phyloP scores from a whole-genome alignment of 1,140 invertebrate genomes.

The Hydropsyche tenuis region DNA sequence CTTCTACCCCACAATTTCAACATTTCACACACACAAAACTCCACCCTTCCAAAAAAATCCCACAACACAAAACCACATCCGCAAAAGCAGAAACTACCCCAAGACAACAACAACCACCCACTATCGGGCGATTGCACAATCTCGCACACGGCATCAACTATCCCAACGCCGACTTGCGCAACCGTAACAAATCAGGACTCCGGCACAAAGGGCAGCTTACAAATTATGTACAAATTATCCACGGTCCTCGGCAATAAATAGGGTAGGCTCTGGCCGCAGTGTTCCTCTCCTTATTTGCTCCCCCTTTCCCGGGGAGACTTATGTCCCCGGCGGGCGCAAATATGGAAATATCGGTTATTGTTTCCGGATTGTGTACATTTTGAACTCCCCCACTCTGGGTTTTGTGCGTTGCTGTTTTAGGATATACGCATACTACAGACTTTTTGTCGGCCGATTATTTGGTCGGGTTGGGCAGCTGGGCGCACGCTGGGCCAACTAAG shows the following conservation, averaged over 20 bases:
- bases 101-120: too few relatives aligned
- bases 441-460: too few relatives aligned
- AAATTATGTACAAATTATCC: conserved; percentile 25
- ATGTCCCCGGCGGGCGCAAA: not conserved
- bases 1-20: too few relatives aligned
- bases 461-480: too few relatives aligned
- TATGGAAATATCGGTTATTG: conserved; percentile 29
- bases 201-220: conserved; percentile 9
- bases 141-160: not conserved
- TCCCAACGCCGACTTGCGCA: not conserved
- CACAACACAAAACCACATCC: too few relatives aligned
- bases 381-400: not conserved
- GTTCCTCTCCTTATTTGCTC: not conserved
- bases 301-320: not conserved
- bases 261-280: too few relatives aligned
- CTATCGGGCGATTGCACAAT: not conserved
- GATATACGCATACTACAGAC: too few relatives aligned
- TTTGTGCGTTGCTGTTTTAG: too few relatives aligned
- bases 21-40: too few relatives aligned
- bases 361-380: conserved; percentile 14
- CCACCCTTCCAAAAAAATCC: too few relatives aligned
- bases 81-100: too few relatives aligned
- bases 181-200: conserved; percentile 19
- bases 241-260: conserved; percentile 14
- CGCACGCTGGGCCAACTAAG: too few relatives aligned